These are phyloP conservation scores for Bombyx mandarina DNA, from an alignment of 1,140 invertebrate species.

Conservation along the genomic window DNA sequence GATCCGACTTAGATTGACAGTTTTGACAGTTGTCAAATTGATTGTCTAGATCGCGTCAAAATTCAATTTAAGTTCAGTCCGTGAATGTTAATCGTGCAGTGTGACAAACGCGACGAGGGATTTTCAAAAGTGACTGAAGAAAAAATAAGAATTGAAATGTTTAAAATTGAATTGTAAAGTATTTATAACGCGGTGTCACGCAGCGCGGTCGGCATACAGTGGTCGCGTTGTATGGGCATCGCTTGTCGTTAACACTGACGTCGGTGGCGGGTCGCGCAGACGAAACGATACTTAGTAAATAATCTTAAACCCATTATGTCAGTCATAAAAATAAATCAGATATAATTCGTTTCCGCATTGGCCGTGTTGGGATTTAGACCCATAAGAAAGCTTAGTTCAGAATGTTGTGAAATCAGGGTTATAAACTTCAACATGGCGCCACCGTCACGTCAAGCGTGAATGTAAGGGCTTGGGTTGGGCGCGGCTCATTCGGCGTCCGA, in stretches of 20 bases:
- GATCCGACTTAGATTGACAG: neutral
- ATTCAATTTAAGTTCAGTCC: no score
- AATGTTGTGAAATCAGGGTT: no score
- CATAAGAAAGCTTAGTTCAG: no score
- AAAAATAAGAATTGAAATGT: neutral
- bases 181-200: neutral
- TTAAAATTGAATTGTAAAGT: neutral
- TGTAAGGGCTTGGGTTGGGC: conserved; percentile 67
- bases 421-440: conserved; percentile 8
- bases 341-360: no score
- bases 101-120: no score
- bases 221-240: conserved; percentile 63
- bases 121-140: conserved; percentile 1
- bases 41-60: no score
- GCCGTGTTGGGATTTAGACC: no score
- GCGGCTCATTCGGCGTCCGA: conserved; percentile 29
- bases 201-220: conserved; percentile 17
- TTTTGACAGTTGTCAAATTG: no score
- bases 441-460: conserved; percentile 61
- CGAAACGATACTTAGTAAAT: conserved; percentile 6
- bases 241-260: conserved; percentile 67
- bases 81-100: no score
- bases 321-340: neutral
- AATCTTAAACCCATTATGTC: neutral
- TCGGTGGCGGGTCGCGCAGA: conserved; percentile 28